Base-by-base conservation (phyloP, 2,888 invertebrate species). In the Ligdia adustata region DNA sequence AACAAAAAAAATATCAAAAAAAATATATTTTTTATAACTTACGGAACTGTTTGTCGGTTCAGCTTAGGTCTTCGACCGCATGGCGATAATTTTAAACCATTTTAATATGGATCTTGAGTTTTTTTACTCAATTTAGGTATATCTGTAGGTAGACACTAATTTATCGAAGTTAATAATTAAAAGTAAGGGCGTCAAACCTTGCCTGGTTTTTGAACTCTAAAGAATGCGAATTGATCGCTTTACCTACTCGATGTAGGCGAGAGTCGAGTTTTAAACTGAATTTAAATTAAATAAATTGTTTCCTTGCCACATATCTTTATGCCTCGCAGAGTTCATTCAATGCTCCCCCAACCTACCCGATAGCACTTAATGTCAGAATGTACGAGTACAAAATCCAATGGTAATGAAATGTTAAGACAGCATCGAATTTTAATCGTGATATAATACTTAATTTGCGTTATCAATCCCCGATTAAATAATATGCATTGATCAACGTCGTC, bases 11-110 rank as follows among this genome's bases (percentile, higher is more conserved):
- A 72, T 58, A 34, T 40, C 14, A 54, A 55, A 56, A 55, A 57
- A 61, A 56, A 54, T 58, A 47, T 37, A 47, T 46, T 47, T 46
- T 45, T 47, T 47, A 47, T 64, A 53, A 39, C 60, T 66, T 75
- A 63, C 75, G 77, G 77, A 80, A 81, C 72, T 72, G 65, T 61
- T 60, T 58, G 53, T 40, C 56, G 35, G 41, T 37, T 29, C 45
- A 33, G 34, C 37, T 11, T 42, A 70, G 81, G 73, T 80, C 60
- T 61, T 64, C 73, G 77, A 79, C 75, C 77, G 66, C 62, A 33
- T 52, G 49, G 56, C 56, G 62, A 62, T 42, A 34, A 55, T 58
- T 66, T 62, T 68, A 64, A 71, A n/a, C 66, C 69, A 68, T 70
- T 48, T 62, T 32, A 45, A 51, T 48, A 50, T 45, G 52, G 46